Evolutionary conservation across 2,797 vertebrate species (phyloP).

Genomic region (Chrosomus eos): DNA sequence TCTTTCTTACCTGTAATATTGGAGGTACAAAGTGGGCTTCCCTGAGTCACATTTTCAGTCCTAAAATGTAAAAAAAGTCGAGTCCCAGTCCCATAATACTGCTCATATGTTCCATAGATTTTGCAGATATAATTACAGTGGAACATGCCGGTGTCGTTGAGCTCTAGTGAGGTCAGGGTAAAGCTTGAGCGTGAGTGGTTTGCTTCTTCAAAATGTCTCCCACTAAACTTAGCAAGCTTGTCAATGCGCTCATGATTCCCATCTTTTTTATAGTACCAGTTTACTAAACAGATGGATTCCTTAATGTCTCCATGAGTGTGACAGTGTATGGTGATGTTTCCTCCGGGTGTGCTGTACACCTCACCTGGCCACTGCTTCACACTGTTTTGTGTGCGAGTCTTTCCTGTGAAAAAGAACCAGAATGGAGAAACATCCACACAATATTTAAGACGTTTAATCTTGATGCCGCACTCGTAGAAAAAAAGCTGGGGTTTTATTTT

Average conservation of each 20-base stretch:
- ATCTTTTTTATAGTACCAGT: constrained; percentile 39
- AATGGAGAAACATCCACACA: background rate
- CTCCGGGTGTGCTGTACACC: background rate
- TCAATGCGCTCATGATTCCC: background rate
- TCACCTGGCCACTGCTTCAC: constrained; percentile 49
- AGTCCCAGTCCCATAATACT: constrained; percentile 50
- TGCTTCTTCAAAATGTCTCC: constrained; percentile 29
- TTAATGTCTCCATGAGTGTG: constrained; percentile 15
- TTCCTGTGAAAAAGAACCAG: constrained; percentile 6
- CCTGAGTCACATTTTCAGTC: background rate
- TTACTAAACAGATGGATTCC: constrained; percentile 27
- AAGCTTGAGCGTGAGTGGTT: constrained; percentile 6
- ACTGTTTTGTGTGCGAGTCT: constrained; percentile 7
- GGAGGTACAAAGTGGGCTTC: background rate
- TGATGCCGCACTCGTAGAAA: too few relatives aligned
- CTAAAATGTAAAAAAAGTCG: constrained; percentile 35
- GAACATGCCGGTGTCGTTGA: constrained; percentile 53
- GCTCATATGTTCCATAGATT: constrained; percentile 19
- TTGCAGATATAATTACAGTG: constrained; percentile 54
- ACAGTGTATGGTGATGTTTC: constrained; percentile 52
- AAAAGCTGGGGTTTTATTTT: too few relatives aligned
- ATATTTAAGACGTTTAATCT: background rate
- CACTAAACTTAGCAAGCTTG: constrained; percentile 24
- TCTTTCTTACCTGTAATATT: constrained; percentile 10
- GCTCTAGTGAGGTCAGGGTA: constrained; percentile 32